Evolutionary conservation across 2,888 invertebrate genomes (phyloP).

Genomic region (Euclidia mi): DNA sequence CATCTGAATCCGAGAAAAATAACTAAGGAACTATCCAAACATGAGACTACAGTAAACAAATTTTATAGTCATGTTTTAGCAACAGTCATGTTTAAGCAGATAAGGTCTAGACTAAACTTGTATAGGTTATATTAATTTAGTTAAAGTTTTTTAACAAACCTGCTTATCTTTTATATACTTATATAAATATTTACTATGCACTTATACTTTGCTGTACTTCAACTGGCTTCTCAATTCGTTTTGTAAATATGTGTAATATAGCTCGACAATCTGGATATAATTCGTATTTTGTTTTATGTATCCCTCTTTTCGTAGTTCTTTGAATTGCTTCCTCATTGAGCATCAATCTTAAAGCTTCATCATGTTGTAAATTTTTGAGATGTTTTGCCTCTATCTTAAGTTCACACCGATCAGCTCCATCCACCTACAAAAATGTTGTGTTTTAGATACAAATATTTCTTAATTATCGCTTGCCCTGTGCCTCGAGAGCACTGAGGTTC

Average conservation of each 20-base stretch:
- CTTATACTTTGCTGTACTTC: conserved; percentile 28
- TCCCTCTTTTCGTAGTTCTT: conserved; percentile 71
- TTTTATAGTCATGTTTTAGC: too few relatives aligned
- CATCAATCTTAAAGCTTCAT: conserved; percentile 77
- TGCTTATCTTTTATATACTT: too few relatives aligned
- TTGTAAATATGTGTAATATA: conserved; percentile 79
- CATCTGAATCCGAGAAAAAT: too few relatives aligned
- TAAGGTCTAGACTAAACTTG: too few relatives aligned
- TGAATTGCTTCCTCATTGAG: conserved; percentile 72
- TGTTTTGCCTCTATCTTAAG: conserved; percentile 78
- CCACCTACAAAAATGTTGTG: conserved; percentile 69
- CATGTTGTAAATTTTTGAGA: conserved; percentile 69
- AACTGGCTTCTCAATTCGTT: conserved; percentile 48
- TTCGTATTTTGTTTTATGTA: conserved; percentile 76
- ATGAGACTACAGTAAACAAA: too few relatives aligned
- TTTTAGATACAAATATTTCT: neutral
- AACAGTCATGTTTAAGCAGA: too few relatives aligned
- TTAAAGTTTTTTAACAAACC: too few relatives aligned
- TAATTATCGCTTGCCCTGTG: neutral
- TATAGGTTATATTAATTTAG: too few relatives aligned
- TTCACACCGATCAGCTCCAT: conserved; percentile 82
- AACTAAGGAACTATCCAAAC: too few relatives aligned
- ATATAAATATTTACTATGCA: conserved; percentile 1
- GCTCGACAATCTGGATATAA: conserved; percentile 82
- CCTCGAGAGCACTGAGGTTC: too few relatives aligned